These are phyloP conservation scores for Athalia cordata DNA, from an alignment of 2,888 invertebrate species.

Conservation along the genomic window DNA sequence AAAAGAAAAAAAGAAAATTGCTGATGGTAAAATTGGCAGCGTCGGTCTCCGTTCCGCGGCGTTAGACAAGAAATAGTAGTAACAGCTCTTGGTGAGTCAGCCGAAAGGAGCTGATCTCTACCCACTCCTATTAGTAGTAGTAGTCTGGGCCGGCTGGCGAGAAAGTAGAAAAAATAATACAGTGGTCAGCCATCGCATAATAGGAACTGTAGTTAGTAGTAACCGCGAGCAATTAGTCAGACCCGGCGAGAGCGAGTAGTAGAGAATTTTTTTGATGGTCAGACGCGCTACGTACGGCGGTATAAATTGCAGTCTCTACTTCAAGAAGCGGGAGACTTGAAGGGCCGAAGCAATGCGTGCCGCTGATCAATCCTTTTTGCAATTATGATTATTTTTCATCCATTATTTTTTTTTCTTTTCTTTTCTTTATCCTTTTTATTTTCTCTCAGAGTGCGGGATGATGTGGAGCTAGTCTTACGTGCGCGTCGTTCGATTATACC, in stretches of 20 bases:
- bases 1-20: not conserved
- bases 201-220: constrained; percentile 23
- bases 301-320: no score
- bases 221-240: constrained; percentile 35
- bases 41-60: not conserved
- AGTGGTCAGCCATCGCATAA: not conserved
- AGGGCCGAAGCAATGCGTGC: not conserved
- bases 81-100: constrained; percentile 25
- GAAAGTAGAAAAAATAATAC: not conserved
- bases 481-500: no score
- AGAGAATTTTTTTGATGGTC: constrained; percentile 26
- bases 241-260: constrained; percentile 21
- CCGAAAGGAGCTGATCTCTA: not conserved
- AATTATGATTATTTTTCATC: not conserved
- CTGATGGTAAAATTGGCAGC: not conserved
- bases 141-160: not conserved
- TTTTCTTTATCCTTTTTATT: no score
- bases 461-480: no score
- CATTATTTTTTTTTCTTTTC: not conserved
- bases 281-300: not conserved
- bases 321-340: no score
- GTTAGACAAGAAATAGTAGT: not conserved
- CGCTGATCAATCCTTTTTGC: not conserved
- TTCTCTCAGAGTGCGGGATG: not conserved
- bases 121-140: no score